Percentiles rank a stretch among this genome's conserved stretches.
These are phyloP conservation scores for Drosophila glabriapex DNA, from an alignment of 2,888 invertebrate species.

Conservation along the genomic window DNA sequence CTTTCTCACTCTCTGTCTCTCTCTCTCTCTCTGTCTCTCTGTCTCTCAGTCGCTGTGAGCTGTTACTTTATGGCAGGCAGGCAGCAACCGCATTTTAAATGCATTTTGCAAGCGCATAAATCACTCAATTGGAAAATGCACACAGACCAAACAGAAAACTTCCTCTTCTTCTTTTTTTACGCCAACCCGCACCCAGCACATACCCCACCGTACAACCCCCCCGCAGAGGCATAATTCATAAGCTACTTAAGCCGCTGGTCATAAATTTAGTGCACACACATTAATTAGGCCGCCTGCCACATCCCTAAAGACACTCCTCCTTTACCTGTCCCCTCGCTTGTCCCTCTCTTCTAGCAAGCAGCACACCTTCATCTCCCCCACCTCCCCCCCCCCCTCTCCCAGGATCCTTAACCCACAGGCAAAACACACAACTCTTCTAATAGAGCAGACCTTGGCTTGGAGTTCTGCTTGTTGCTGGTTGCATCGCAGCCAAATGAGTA, in stretches of 20 bases:
- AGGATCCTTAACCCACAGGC: not conserved
- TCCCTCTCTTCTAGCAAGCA: not conserved
- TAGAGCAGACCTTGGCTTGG: slow-evolving; percentile 27
- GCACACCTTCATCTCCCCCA: not conserved
- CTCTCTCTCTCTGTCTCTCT: not conserved
- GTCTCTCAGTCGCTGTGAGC: slow-evolving; percentile 1
- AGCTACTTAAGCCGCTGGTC: slow-evolving; percentile 75
- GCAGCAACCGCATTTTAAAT: slow-evolving; percentile 49
- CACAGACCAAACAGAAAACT: slow-evolving; percentile 28
- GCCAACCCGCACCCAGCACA: slow-evolving; percentile 5
- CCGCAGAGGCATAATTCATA: slow-evolving; percentile 69
- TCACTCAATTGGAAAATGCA: slow-evolving; percentile 79
- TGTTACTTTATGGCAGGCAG: slow-evolving; percentile 30
- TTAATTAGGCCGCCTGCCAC: slow-evolving; percentile 68
- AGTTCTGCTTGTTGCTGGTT: slow-evolving; percentile 11
- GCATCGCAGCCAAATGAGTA: slow-evolving; percentile 54
- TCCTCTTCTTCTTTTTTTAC: not conserved
- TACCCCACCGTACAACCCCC: not conserved
- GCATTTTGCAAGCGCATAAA: slow-evolving; percentile 66
- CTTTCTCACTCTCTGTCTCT: not conserved
- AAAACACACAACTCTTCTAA: slow-evolving; percentile 44
- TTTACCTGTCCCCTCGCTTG: not conserved
- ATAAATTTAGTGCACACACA: slow-evolving; percentile 74
- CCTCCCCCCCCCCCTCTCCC: not conserved
- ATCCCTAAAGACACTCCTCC: slow-evolving; percentile 50